These are phyloP conservation scores for Tamias sibiricus DNA, from an alignment of 2,113 vertebrate species.

Conservation along the genomic window DNA sequence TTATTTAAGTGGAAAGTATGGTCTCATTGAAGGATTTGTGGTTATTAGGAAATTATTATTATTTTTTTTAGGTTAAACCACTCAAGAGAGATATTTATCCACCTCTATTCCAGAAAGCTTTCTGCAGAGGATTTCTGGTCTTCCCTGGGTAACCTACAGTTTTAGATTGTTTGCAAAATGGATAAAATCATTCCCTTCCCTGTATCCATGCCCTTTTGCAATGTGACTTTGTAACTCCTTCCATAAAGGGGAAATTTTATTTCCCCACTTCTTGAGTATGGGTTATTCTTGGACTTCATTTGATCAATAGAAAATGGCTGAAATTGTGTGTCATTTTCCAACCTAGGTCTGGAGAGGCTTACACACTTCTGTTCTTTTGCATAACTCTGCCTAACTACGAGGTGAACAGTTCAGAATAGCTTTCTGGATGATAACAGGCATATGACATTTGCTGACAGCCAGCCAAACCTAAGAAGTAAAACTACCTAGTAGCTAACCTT, in stretches of 20 bases:
- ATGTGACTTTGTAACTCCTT: background rate
- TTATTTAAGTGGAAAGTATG: background rate
- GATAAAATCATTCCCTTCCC: background rate
- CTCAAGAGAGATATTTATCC: background rate
- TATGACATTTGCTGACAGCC: background rate
- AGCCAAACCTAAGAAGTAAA: background rate
- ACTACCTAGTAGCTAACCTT: background rate
- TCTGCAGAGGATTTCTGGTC: background rate
- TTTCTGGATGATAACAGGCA: background rate
- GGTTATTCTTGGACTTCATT: background rate
- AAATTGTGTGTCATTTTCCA: background rate
- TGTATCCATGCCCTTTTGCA: background rate
- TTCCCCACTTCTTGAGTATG: background rate
- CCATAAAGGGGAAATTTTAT: background rate
- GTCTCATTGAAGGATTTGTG: background rate
- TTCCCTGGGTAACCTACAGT: background rate
- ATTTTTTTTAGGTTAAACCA: background rate
- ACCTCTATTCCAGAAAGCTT: background rate
- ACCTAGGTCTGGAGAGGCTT: background rate
- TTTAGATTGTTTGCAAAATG: background rate
- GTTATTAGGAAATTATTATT: background rate
- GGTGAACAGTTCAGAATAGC: background rate
- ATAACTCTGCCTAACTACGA: background rate
- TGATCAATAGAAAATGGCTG: background rate
- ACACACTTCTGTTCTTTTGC: background rate